Conservation (phyloP, 1,140 invertebrate genomes). For the Zaprionus ghesquierei region DNA sequence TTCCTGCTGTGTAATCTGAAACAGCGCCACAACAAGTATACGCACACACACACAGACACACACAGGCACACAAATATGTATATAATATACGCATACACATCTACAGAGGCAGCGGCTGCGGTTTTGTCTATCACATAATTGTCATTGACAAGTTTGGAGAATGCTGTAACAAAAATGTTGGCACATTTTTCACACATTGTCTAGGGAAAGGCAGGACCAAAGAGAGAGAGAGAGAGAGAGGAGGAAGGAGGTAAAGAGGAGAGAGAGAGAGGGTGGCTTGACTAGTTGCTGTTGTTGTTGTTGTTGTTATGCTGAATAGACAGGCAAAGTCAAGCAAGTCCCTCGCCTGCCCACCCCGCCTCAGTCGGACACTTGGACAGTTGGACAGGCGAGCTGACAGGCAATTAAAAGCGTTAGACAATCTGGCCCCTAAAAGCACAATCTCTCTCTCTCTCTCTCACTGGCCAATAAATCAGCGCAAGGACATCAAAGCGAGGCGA, state of each 20-base stretch:
- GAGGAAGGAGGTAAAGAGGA: too few relatives aligned
- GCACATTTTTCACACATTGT: conserved; percentile 42
- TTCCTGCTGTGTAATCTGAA: conserved; percentile 52
- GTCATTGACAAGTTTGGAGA: conserved; percentile 52
- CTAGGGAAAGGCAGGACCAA: background rate
- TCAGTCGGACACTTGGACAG: background rate
- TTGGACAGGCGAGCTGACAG: conserved; percentile 49
- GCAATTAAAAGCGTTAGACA: conserved; percentile 70
- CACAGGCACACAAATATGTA: background rate
- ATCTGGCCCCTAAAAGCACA: conserved; percentile 51
- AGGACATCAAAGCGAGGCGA: conserved; percentile 50
- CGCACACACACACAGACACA: conserved; percentile 21
- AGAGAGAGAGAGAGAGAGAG: background rate
- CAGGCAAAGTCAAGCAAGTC: background rate
- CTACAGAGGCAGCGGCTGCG: conserved; percentile 2
- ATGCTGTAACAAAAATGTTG: conserved; percentile 44
- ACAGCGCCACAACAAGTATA: conserved; percentile 37
- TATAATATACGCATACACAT: background rate
- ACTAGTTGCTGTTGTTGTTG: background rate
- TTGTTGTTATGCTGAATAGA: conserved; percentile 44
- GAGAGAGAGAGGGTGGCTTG: background rate
- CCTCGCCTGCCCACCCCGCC: too few relatives aligned
- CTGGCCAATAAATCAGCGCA: conserved; percentile 69
- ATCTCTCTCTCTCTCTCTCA: background rate
- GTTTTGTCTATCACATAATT: conserved; percentile 47